Base-by-base conservation (phyloP, 1,140 invertebrate species). In the Apolygus lucorum region DNA sequence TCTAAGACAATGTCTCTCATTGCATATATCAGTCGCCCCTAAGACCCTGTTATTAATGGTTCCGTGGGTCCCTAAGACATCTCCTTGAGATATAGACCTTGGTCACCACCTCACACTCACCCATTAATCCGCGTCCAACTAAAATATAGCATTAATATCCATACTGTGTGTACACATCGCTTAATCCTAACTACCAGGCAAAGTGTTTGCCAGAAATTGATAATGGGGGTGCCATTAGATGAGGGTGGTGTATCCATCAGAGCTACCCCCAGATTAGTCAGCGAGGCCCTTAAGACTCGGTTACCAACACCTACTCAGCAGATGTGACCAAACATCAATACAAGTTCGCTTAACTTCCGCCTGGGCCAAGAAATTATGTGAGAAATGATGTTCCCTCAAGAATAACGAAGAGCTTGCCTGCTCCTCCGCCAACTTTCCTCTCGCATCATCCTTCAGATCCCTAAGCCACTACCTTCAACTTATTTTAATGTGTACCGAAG, bases 141-240 rank as follows among this genome's bases (percentile, higher is more conserved):
- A 70, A 70, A 70, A 70, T 70, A 70, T 70, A 70, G 69, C 69
- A 70, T 70, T 70, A 70, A 70, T 70, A 70, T 68, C 69, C 69
- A 70, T 70, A 70, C 42, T 26, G 64, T 67, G 69, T 70, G 69
- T 70, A 70, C 69, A 70, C 69, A 70, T 67, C 69, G 65, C 69
- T 70, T 70, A 70, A 59, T 28, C 52, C 62, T 62, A 64, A 64
- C 63, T 64, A 64, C 63, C 63, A 64, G 29, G 68, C 68, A 29
- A 27, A 52, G 67, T 68, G 54, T 63, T 59, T 28, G 68, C 52
- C 54, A 59, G 68, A 68, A 52, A 69, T 69, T 69, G 68, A 59
- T 69, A 69, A 69, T 69, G 59, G 59, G 68, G 26, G 52, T 69
- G 49, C 68, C 68, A 69, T 69, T 69, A 69, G 59, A 69, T 69